Evolutionary conservation across 2,888 invertebrate species (phyloP), one percentile per base, ranked within the genome.

Genomic region (Drosophila barbarae): DNA sequence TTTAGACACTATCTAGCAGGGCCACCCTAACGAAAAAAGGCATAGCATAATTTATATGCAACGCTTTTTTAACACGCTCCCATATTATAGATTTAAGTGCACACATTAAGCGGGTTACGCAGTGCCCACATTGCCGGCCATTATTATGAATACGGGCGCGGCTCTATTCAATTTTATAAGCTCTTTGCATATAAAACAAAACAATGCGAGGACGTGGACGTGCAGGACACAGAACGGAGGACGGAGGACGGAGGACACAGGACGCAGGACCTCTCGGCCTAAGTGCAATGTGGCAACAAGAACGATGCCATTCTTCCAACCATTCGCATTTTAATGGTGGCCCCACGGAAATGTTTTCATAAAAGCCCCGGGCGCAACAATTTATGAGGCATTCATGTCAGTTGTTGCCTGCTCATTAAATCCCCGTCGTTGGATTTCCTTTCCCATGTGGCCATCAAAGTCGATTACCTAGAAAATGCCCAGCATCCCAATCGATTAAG

Each of bases 401-500:
- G 51, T 51, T 53, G 50, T 44, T 60, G 61, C 41, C 60, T 58
- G 72, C 80, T 83, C 84, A 78, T 78, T 83, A 78, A 80, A 67
- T 74, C 66, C 69, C 54, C 57, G 60, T 53, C 28, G 36, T 13
- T 32, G 32, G 47, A 55, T 42, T 18, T 47, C 46, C 13, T 12
- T n/a, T 35, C 51, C 23, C 59, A 49, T 28, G 41, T 56, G 74
- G 66, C 75, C 76, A 79, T 79, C 78, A 79, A 79, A 84, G 84
- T 84, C 76, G 84, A 84, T 79, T 84, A 84, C 78, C 78, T 77
- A 77, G 84, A 81, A 76, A 84, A 77, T 77, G 74, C 61, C 59
- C 55, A 67, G 76, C 73, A 77, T 75, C 46, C 18, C 77, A 84
- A 84, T 79, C 84, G 84, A 84, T 84, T 76, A 76, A 77, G 72